Base-by-base conservation (phyloP, 2,888 invertebrate genomes). In the Drosophila lacicola region DNA sequence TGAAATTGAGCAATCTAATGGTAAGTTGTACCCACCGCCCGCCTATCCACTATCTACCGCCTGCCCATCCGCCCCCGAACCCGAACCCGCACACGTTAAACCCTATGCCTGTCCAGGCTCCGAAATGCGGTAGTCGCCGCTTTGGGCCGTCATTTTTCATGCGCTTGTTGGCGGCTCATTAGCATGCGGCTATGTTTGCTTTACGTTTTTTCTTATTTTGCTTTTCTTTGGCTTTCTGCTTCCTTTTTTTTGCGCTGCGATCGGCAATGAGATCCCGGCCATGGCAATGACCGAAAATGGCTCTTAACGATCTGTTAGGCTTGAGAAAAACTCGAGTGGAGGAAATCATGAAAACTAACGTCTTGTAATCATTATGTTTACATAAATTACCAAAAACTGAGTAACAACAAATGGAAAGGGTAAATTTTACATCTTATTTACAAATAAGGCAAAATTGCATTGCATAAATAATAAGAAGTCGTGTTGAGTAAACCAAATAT, bases 1-100 rank as follows among this genome's bases (percentile, higher is more conserved):
- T 91, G 67, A 92, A 92, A 91, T 91, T 92, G 82, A 92, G 92
- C 83, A 92, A 92, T 88, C 91, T 92, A 81, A 92, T 92, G 92
- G 92, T 92, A 90, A 92, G 92, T 90, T 70, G 61, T 70, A 37
- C 50, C 67, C 6, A 41, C 44, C 33, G 36, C n/a, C 55, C 39
- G 3, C 37, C 50, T 13, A 9, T 19, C n/a, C 41, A 44, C 57
- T 42, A 62, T 46, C 29, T 29, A 29, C 29, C 29, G 17, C n/a
- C 57, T 19, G 17, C 29, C 41, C 41, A 9, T 3, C 13, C n/a
- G 53, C 29, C 41, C 58, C 45, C 13, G 21, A n/a, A 33, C 33
- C 42, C 21, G n/a, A 33, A 34, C 34, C 34, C 53, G 19, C 42
- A 33, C 41, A 5, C 47, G 39, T 13, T n/a, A 39, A 9, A 36